Conservation (phyloP, 2,797 vertebrate species). For the Amblyopsis hoosieri region DNA sequence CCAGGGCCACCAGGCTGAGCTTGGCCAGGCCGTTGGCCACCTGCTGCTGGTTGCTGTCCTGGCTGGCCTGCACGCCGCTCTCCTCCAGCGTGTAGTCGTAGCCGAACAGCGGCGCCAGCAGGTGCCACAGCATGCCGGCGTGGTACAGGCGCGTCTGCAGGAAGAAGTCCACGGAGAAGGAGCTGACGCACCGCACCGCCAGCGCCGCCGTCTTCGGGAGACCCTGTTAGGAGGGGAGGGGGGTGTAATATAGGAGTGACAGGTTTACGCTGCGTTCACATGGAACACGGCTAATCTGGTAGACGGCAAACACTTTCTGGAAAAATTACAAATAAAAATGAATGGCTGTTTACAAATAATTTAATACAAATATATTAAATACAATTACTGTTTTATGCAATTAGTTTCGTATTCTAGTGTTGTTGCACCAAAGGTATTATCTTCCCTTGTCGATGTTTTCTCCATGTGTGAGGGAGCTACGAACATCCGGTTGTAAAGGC, state of each 20-base stretch:
- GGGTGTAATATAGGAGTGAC: background rate
- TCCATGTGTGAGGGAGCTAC: no score
- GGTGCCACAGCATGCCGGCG: constrained; percentile 94
- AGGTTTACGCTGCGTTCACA: background rate
- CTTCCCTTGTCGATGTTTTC: no score
- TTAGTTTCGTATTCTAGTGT: no score
- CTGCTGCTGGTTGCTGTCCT: constrained; percentile 97
- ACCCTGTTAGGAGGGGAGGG: constrained; percentile 66
- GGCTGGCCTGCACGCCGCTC: constrained; percentile 93
- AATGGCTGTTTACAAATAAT: no score
- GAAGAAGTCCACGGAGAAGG: constrained; percentile 96
- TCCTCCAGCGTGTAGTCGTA: constrained; percentile 98
- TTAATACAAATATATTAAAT: no score
- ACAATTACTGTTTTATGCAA: no score
- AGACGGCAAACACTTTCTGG: no score
- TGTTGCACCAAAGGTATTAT: no score
- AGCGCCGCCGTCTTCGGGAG: constrained; percentile 89
- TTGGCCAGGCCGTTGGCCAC: constrained; percentile 94
- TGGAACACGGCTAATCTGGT: no score
- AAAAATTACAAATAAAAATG: no score
- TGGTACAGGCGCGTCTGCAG: constrained; percentile 96
- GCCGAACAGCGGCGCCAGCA: constrained; percentile 93
- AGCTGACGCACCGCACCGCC: constrained; percentile 92
- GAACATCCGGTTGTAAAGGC: no score
- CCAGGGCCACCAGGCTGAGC: constrained; percentile 89